Conservation (phyloP, 2,113 vertebrate genomes). For the Aptenodytes patagonicus region DNA sequence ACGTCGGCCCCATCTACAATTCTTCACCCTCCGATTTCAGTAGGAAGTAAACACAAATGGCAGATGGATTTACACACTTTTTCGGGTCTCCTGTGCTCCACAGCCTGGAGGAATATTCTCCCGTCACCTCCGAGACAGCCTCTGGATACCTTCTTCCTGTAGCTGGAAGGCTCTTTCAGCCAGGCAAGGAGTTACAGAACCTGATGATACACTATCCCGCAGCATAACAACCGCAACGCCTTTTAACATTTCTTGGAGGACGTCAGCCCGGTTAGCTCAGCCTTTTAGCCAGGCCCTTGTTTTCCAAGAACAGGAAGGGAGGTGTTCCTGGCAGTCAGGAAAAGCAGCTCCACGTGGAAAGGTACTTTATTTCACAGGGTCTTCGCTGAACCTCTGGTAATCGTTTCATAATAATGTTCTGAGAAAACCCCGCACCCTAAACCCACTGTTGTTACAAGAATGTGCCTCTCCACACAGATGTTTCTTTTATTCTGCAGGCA, state of each 20-base stretch:
- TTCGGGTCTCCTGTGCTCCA: not conserved
- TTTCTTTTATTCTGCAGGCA: not conserved
- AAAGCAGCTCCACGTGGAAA: not conserved
- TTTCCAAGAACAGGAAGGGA: conserved; percentile 61
- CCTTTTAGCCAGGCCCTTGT: not conserved
- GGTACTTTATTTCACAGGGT: not conserved
- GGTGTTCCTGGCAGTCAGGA: not conserved
- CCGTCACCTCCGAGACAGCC: not conserved
- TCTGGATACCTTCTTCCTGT: not conserved
- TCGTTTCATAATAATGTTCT: not conserved
- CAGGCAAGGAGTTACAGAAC: not conserved
- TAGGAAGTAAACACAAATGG: not conserved
- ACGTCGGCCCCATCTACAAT: not conserved
- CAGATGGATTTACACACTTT: not conserved
- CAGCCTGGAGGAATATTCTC: not conserved
- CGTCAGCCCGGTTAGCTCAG: not conserved
- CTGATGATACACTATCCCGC: not conserved
- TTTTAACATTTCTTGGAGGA: not conserved
- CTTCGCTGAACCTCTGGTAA: not conserved
- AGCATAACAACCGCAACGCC: not conserved
- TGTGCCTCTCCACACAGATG: not conserved
- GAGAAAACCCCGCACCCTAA: not conserved
- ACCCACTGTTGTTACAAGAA: not conserved
- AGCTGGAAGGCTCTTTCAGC: not conserved
- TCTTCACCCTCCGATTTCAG: not conserved